phyloP scores from a whole-genome alignment of 2,888 invertebrate species.

The Chymomyza fuscimana region DNA sequence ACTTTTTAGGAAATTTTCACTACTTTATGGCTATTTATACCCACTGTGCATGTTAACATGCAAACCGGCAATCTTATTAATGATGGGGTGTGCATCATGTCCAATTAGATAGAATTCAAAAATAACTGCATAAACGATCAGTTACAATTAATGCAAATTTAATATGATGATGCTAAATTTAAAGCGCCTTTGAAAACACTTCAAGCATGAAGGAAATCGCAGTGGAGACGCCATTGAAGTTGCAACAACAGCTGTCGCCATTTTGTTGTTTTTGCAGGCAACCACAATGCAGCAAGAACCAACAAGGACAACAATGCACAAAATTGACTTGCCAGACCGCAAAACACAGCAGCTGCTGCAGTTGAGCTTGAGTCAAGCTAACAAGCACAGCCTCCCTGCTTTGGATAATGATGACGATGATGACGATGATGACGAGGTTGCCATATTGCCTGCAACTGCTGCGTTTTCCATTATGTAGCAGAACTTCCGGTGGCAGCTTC shows the following conservation, averaged over 20 bases:
- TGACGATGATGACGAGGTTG: neutral
- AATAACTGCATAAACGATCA: neutral
- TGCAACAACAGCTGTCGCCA: slow-evolving; percentile 50
- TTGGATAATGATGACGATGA: neutral
- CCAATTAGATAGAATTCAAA: neutral
- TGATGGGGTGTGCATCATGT: neutral
- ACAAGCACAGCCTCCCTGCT: neutral
- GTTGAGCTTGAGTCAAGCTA: neutral
- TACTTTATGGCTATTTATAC: too few relatives aligned
- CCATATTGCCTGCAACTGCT: neutral
- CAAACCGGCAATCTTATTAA: neutral
- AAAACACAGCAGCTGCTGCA: neutral
- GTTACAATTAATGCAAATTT: neutral
- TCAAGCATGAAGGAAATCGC: neutral
- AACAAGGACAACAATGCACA: slow-evolving; percentile 33
- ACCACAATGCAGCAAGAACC: slow-evolving; percentile 9
- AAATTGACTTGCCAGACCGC: slow-evolving; percentile 21
- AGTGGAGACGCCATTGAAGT: neutral
- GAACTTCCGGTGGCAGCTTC: slow-evolving; percentile 6
- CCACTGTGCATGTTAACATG: neutral
- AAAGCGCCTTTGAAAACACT: neutral
- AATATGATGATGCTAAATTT: neutral
- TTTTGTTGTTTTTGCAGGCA: slow-evolving; percentile 48
- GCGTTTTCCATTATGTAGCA: neutral
- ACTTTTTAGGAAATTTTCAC: too few relatives aligned